Percentiles rank a stretch among this genome's conserved stretches.
Conservation (phyloP, 2,113 vertebrate species). For the Osmerus eperlanus region DNA sequence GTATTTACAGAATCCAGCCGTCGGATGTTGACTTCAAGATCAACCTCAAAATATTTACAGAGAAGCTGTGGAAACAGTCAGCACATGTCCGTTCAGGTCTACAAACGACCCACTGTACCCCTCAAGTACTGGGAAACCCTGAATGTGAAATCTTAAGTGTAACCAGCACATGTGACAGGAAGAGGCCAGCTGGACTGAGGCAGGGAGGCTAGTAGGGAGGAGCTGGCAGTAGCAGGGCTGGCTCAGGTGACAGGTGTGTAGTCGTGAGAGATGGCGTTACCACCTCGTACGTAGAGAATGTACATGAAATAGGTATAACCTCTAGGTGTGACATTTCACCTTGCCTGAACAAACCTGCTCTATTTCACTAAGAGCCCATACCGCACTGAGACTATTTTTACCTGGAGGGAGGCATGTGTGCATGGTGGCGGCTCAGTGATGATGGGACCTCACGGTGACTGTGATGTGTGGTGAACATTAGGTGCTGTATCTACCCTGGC, state of each 20-base stretch:
- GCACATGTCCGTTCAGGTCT: neutral
- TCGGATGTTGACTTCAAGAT: neutral
- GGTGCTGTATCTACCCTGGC: too few species aligned
- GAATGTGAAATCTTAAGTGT: conserved; percentile 8
- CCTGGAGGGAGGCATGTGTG: too few species aligned
- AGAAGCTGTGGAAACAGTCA: neutral
- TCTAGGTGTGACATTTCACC: conserved; percentile 45
- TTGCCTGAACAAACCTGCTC: neutral
- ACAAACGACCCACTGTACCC: neutral
- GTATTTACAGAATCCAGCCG: neutral
- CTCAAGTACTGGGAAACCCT: neutral
- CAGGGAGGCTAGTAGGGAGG: conserved; percentile 38
- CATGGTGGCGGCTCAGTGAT: too few species aligned
- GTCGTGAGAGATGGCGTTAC: conserved; percentile 56
- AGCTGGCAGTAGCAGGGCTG: conserved; percentile 23
- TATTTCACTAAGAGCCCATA: neutral
- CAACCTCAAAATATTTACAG: conserved; percentile 11
- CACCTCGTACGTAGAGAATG: conserved; percentile 37
- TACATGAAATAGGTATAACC: neutral
- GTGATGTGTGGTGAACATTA: too few species aligned
- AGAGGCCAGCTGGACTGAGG: conserved; percentile 33
- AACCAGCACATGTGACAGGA: conserved; percentile 38
- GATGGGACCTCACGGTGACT: too few species aligned
- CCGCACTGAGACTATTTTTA: too few species aligned
- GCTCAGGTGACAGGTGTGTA: conserved; percentile 48